These are phyloP conservation scores for Nipponacmea schrenckii DNA, from an alignment of 2,888 invertebrate genomes.

Conservation along the genomic window DNA sequence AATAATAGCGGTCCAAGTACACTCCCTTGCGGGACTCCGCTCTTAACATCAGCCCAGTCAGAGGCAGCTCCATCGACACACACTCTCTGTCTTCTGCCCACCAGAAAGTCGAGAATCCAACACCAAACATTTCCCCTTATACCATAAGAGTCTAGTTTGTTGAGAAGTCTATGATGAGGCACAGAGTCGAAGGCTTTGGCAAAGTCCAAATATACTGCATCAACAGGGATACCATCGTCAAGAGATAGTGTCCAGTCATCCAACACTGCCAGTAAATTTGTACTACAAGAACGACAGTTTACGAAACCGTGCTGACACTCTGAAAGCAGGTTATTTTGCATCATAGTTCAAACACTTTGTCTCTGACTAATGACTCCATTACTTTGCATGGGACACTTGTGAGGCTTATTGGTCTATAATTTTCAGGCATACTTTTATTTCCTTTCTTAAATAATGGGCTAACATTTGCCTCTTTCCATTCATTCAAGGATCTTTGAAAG, in stretches of 20 bases:
- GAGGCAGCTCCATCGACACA: too few species aligned
- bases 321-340: not conserved
- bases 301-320: too few species aligned
- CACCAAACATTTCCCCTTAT: constrained; percentile 12
- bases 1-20: constrained; percentile 30
- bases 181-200: constrained; percentile 25
- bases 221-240: not conserved
- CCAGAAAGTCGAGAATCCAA: constrained; percentile 13
- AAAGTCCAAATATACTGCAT: constrained; percentile 21
- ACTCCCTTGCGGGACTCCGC: too few species aligned
- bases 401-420: too few species aligned
- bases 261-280: too few species aligned
- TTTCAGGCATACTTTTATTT: too few species aligned
- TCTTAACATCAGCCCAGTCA: too few species aligned
- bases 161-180: constrained; percentile 21
- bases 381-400: constrained; percentile 8
- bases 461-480: constrained; percentile 10
- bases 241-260: not conserved
- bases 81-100: constrained; percentile 6
- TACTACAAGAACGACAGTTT: too few species aligned
- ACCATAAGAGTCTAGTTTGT: constrained; percentile 17
- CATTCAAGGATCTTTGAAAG: constrained; percentile 2
- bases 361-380: not conserved
- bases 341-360: not conserved
- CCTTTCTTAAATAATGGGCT: constrained; percentile 22